Evolutionary conservation across 2,797 vertebrate genomes (phyloP).

Genomic region (Sebastes matsubarae): DNA sequence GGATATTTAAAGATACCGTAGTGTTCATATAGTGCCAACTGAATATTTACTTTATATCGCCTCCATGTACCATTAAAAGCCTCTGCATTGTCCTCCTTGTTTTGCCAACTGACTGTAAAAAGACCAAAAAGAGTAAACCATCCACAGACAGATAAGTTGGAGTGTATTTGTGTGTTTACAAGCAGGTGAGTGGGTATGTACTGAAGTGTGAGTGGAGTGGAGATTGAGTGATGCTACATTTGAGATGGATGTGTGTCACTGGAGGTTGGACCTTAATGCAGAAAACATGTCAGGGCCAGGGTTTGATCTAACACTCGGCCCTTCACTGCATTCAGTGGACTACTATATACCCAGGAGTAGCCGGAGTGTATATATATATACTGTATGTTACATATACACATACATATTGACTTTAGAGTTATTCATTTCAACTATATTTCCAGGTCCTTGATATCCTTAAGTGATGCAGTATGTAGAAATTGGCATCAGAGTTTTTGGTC

Average conservation of each 20-base stretch:
- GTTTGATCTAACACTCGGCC: slow-evolving; percentile 29
- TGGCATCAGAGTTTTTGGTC: neutral
- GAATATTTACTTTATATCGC: neutral
- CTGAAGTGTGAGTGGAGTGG: slow-evolving; percentile 41
- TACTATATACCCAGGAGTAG: neutral
- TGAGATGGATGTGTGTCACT: slow-evolving; percentile 20
- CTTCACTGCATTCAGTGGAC: neutral
- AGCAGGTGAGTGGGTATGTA: slow-evolving; percentile 1
- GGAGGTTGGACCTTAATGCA: slow-evolving; percentile 62
- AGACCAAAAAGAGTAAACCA: neutral
- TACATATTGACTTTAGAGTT: neutral
- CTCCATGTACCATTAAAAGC: neutral
- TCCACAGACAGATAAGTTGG: neutral
- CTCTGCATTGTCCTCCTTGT: neutral
- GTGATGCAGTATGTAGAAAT: neutral
- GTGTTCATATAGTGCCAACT: neutral
- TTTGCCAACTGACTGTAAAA: slow-evolving; percentile 4
- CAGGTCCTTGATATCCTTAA: neutral
- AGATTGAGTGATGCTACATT: slow-evolving; percentile 45
- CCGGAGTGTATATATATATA: neutral
- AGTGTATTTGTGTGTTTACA: slow-evolving; percentile 44
- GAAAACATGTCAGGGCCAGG: slow-evolving; percentile 57
- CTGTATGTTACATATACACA: neutral
- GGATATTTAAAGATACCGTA: neutral
- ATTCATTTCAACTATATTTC: neutral